A percentile compares a stretch with the other conserved stretches of the same genome.
These are phyloP conservation scores for Fulmarus glacialis DNA, from an alignment of 2,113 vertebrate genomes.

Conservation along the genomic window DNA sequence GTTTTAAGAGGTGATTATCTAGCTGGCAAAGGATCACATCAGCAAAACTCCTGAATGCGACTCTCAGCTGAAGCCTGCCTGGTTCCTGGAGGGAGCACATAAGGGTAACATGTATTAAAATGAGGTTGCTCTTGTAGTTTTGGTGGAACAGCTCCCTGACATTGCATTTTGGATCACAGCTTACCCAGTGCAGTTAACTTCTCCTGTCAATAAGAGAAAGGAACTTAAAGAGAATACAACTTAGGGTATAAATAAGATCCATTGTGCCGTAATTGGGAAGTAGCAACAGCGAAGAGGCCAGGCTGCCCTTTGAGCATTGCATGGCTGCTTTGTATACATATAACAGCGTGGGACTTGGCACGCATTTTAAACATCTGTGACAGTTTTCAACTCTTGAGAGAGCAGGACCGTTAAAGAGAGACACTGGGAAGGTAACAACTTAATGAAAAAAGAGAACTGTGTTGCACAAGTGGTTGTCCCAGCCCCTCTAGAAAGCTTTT, in stretches of 20 bases:
- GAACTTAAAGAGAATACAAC: neutral
- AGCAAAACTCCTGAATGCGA: neutral
- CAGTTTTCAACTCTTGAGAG: neutral
- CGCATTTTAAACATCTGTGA: neutral
- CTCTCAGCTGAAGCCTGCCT: neutral
- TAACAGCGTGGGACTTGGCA: neutral
- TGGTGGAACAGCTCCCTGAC: neutral
- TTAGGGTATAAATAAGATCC: neutral
- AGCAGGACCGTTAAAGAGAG: neutral
- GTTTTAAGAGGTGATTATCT: neutral
- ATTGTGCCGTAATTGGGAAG: neutral
- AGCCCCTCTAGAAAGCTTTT: neutral
- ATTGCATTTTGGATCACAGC: neutral
- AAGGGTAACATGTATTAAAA: neutral
- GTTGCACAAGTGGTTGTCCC: neutral
- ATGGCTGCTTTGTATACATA: neutral
- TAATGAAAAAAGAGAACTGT: neutral
- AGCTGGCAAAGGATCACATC: neutral
- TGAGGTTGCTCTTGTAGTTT: neutral
- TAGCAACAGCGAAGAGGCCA: neutral
- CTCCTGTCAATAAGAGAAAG: neutral
- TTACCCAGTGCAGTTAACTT: neutral
- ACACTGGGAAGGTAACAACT: neutral
- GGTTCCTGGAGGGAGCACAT: neutral
- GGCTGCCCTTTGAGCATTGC: neutral